Conservation (phyloP, 2,888 invertebrate genomes). For the Synergus umbraculus region DNA sequence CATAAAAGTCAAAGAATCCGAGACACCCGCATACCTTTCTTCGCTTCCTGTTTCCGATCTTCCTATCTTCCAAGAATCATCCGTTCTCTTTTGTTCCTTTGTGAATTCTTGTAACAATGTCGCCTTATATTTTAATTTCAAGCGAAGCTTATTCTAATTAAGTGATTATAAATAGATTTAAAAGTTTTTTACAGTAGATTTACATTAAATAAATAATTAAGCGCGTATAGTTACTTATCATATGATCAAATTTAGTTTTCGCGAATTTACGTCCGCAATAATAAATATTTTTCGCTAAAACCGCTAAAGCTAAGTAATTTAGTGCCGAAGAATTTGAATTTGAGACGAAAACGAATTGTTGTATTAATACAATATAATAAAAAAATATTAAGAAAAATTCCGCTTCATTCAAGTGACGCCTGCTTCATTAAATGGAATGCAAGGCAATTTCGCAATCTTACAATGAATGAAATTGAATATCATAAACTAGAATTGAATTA, state of each 20-base stretch:
- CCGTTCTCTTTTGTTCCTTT: not conserved
- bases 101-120: constrained; percentile 7
- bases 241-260: too few species aligned
- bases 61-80: not conserved
- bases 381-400: not conserved
- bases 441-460: not conserved
- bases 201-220: too few species aligned
- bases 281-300: too few species aligned
- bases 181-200: not conserved
- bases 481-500: too few species aligned
- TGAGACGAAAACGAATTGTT: too few species aligned
- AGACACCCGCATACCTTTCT: not conserved
- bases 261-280: too few species aligned
- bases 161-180: not conserved
- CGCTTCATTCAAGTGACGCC: too few species aligned
- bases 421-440: not conserved
- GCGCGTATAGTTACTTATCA: too few species aligned
- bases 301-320: too few species aligned
- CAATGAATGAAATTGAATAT: not conserved
- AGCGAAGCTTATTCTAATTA: not conserved
- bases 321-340: too few species aligned
- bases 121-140: not conserved
- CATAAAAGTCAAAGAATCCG: constrained; percentile 7
- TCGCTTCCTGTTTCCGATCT: constrained; percentile 3
- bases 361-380: too few species aligned